phyloP scores from a whole-genome alignment of 2,797 vertebrate species.

The Acanthiza pusilla region DNA sequence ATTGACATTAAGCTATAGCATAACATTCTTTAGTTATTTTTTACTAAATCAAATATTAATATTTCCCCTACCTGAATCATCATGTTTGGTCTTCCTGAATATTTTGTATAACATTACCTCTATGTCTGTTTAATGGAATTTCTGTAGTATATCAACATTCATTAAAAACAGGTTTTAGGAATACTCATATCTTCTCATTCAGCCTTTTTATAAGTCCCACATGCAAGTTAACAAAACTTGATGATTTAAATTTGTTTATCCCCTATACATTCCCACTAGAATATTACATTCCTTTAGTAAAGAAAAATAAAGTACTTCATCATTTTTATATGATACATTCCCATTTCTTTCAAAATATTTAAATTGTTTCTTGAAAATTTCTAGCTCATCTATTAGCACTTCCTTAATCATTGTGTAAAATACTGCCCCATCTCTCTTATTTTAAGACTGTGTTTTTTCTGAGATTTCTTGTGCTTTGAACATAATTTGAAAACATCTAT shows the following conservation, averaged over 20 bases:
- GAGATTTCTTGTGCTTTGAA: not conserved
- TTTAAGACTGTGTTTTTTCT: not conserved
- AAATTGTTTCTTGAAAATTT: not conserved
- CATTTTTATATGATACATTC: not conserved
- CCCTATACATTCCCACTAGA: not conserved
- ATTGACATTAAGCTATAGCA: not conserved
- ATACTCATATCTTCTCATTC: not conserved
- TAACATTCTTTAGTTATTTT: not conserved
- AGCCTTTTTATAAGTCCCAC: not conserved
- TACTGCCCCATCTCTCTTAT: not conserved
- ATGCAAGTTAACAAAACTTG: not conserved
- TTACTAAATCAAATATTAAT: not conserved
- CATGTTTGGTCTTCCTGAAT: not conserved
- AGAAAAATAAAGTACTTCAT: not conserved
- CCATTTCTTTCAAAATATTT: not conserved
- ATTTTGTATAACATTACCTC: not conserved
- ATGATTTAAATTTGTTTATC: not conserved
- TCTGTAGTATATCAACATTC: not conserved
- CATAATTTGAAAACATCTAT: not conserved
- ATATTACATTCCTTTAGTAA: not conserved
- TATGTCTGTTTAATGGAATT: not conserved
- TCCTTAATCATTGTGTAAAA: not conserved
- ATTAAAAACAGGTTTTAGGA: not conserved
- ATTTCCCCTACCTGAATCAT: not conserved
- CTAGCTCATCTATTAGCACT: not conserved